Percentiles rank a stretch among this genome's conserved stretches.
These are phyloP conservation scores for Chionoecetes opilio DNA, from an alignment of 1,140 invertebrate species.

Conservation along the genomic window DNA sequence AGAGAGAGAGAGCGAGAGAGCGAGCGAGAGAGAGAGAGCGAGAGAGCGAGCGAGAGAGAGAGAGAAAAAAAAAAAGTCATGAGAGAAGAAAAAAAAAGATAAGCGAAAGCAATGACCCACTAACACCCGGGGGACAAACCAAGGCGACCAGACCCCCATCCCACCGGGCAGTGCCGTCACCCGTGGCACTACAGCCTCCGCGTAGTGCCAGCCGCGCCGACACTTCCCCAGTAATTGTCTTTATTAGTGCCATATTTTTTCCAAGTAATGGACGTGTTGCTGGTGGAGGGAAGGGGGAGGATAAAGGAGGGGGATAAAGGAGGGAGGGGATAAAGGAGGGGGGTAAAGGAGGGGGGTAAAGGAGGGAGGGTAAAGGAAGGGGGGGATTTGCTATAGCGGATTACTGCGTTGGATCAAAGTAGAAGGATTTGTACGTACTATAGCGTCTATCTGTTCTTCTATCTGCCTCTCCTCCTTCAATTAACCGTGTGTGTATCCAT, in stretches of 20 bases:
- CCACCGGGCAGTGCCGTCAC: neutral
- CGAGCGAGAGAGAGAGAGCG: neutral
- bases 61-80: no score
- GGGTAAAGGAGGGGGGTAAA: neutral
- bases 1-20: neutral
- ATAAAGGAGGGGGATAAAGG: neutral
- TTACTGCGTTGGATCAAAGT: no score
- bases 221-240: conserved; percentile 36
- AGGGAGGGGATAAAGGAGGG: neutral
- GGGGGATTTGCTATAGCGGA: no score
- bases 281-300: neutral
- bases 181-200: neutral
- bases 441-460: neutral
- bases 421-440: no score
- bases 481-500: neutral
- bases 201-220: neutral
- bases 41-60: neutral
- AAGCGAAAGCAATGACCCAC: neutral
- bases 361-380: neutral
- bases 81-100: neutral
- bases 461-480: neutral
- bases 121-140: neutral
- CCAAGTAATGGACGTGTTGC: neutral
- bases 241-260: conserved; percentile 47
- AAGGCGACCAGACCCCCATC: neutral